Base-by-base conservation (phyloP, 2,888 invertebrate species). In the Gnatocerus cornutus region DNA sequence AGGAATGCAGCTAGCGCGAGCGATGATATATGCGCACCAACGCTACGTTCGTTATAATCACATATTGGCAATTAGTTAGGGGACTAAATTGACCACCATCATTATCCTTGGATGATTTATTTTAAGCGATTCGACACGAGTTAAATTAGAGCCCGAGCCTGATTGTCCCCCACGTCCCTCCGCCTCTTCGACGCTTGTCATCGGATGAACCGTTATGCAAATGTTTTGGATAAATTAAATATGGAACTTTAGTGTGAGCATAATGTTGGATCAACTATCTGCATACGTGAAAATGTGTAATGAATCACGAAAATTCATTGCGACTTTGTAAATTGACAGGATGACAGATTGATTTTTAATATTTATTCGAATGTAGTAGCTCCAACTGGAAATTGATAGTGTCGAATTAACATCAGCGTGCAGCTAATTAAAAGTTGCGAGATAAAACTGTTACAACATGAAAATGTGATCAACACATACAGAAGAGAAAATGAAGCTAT, bases 61-160 rank as follows among this genome's bases (percentile, higher is more conserved):
- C 84, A 83, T 84, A 84, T 84, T 84, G 84, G 83, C 84, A 84
- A 84, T 84, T 84, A 84, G 84, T 84, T 84, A 81, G 83, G 81
- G 82, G 82, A 83, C 84, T 82, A 84, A 84, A 84, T 84, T 84
- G 84, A 84, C 84, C 84, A 81, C 81, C 83, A 80, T 83, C 83
- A 84, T 84, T 84, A 84, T 84, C 81, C 82, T 83, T 82, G 83
- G 83, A 82, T 84, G 84, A 84, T 84, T 84, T 84, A 84, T 84
- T 84, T 82, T 82, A 81, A 83, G 80, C 82, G 82, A 83, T 82
- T 81, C 81, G 81, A 83, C 81, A 82, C 84, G 80, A 80, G 80
- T 82, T 81, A 83, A 83, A 84, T 84, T 84, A 81, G 81, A 77
- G 76, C 76, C 73, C 71, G 73, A 48, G 70, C 69, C 58, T 69